Evolutionary conservation across 2,888 invertebrate species (phyloP), one percentile per base, ranked within the genome.

Genomic region (Eupithecia abbreviata): DNA sequence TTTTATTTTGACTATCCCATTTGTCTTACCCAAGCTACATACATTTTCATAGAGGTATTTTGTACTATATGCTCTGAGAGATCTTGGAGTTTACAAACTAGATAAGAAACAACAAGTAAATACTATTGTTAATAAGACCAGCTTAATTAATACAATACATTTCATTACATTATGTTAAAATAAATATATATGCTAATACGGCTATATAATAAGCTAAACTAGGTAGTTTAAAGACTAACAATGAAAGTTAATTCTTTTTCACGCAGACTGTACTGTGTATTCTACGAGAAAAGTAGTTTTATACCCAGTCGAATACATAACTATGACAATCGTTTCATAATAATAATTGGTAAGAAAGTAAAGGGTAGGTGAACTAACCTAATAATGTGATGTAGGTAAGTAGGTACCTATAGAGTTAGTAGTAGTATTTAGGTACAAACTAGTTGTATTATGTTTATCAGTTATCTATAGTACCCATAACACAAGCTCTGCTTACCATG

Each of bases 271-370:
- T 78, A 73, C 73, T 1, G 12, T 55, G 43, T 72, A 47, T 3
- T 15, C 62, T 41, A 18, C 9, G 47, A 71, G 73, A 78, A 73
- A 71, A 73, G 67, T 69, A 42, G 78, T 73, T 75, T 70, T 69
- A 74, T 74, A 73, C 72, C 74, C 49, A 68, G 71, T 62, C 55
- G 72, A 73, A 75, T 71, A 75, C 75, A 73, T 74, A 73, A 75
- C 77, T 71, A 73, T 71, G 77, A 79, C 73, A 73, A 73, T 73
- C 41, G 75, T 76, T 77, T 77, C 77, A 77, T 79, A 79, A 79
- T 75, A 72, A 69, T 79, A 79, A 79, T 77, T 77, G 74, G 55
- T 71, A 77, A 66, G 79, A 79, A 79, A 79, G 77, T 77, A 74
- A 69, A 72, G 18, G 72, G 62, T 67, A 71, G 72, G 73, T 79